These are phyloP conservation scores for Hemistola chrysoprasaria DNA, from an alignment of 2,888 invertebrate genomes.

Conservation along the genomic window DNA sequence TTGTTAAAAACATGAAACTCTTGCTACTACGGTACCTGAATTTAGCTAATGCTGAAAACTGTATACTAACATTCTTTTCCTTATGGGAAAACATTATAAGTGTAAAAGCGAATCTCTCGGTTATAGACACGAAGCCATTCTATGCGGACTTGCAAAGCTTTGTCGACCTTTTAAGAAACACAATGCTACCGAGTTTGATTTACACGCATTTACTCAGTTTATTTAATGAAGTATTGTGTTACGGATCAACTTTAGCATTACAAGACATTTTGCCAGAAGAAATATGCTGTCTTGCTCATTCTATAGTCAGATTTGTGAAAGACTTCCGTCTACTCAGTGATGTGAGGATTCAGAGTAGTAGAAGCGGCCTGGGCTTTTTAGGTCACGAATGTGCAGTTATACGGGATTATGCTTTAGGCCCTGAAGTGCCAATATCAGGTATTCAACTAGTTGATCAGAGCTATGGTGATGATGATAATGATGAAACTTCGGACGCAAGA, in stretches of 20 bases:
- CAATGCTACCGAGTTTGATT: constrained; percentile 89
- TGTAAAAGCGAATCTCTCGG: constrained; percentile 93
- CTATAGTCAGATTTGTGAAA: constrained; percentile 92
- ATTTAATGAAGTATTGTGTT: constrained; percentile 95
- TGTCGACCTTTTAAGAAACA: constrained; percentile 86
- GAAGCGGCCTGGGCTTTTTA: constrained; percentile 71
- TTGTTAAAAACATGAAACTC: constrained; percentile 87
- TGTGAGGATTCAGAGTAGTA: constrained; percentile 66
- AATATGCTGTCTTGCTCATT: constrained; percentile 92
- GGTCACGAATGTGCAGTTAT: constrained; percentile 68
- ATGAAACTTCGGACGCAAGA: constrained; percentile 59
- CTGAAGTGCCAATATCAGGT: constrained; percentile 59
- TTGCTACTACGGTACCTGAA: constrained; percentile 82
- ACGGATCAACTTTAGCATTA: constrained; percentile 93
- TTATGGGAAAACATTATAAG: constrained; percentile 96
- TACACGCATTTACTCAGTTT: constrained; percentile 93
- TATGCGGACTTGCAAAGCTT: constrained; percentile 92
- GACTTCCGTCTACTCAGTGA: constrained; percentile 89
- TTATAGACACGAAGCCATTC: constrained; percentile 94
- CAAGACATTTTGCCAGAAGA: constrained; percentile 95
- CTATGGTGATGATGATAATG: constrained; percentile 69
- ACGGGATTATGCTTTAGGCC: constrained; percentile 61
- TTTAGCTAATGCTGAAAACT: constrained; percentile 84
- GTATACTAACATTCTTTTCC: constrained; percentile 90
- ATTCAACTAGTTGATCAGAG: constrained; percentile 72